Base-by-base conservation (phyloP, 2,888 invertebrate genomes). In the Papilio demoleus region DNA sequence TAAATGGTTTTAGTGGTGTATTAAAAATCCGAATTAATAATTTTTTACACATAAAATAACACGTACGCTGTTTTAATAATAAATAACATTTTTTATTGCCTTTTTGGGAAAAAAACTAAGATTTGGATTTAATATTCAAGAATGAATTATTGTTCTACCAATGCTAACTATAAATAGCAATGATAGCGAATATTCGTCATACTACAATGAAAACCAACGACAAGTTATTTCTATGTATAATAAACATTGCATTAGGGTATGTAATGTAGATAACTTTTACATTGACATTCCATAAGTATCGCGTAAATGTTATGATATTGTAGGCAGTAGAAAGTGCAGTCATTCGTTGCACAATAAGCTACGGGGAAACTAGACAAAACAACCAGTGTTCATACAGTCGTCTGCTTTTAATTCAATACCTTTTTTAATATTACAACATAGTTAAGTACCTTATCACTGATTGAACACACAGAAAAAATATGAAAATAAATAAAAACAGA, bases 291-390 rank as follows among this genome's bases (percentile, higher is more conserved):
- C 53, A 56, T 31, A 31, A 9, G 53, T 56, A 56, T 56, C 31
- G 53, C 53, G 53, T 56, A 56, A 56, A 56, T 56, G 53, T 56
- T 56, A 56, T 56, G 53, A 56, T 56, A 56, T 56, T 56, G 53
- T n/a, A 56, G 53, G 31, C 53, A 56, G 14, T 56, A 56, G 53
- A 56, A 56, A 56, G 53, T 56, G 31, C 31, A 31, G 31, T 56
- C n/a, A n/a, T 53, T 53, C 17, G 31, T 56, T 56, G 53, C 53
- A 56, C 53, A 56, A 31, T 56, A 56, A 31, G 53, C 53, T 9
- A 31, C 14, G 53, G 6, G 31, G 27, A 12, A 53, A 53, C 53
- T 53, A 53, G 53, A 8, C 53, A 53, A 53, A 27, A 27, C 27
- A 53, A 53, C 53, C n/a, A 53, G n/a, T 53, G 53, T 53, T 27